Evolutionary conservation across 2,113 vertebrate genomes (phyloP), one percentile per base, ranked within the genome.

Genomic region (Suncus etruscus): DNA sequence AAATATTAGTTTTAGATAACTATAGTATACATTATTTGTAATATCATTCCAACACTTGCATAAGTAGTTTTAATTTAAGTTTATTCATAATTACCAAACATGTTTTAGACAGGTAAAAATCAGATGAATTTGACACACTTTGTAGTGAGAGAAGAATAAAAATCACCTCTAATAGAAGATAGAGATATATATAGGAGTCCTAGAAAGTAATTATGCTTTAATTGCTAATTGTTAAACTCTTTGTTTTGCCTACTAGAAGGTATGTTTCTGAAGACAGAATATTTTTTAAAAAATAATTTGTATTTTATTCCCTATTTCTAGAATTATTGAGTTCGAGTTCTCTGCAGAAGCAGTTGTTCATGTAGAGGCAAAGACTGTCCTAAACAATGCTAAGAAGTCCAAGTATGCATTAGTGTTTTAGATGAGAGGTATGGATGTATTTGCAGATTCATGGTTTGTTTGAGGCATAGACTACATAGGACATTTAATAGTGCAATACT

Each of bases 51-150:
- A 68, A 75, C 70, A 72, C 74, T 89, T 50, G 1, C 18, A 14
- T 66, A 81, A 85, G 39, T 86, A 68, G 16, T 1, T 76, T 82
- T n/a, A 29, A 47, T 75, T 54, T 48, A 9, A 39, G 63, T 31
- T 91, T 15, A 11, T 14, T 61, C 58, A 61, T 20, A 20, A 15
- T 68, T 39, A 74, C 11, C 20, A 29, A 78, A 32, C n/a, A 77
- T 54, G 68, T 88, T 50, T 51, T 76, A 65, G 20, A 84, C 83
- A 6, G 54, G 27, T 7, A 75, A 83, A 31, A 9, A 85, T 20
- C 79, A 31, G 31, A 61, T 58, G 76, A 61, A 87, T 54, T 73
- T 72, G 85, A 83, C 66, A 92, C 63, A 88, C 7, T 24, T 6
- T 54, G 45, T 8, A 72, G 8, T n/a, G 45, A 45, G 29, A 47